phyloP scores from a whole-genome alignment of 2,888 invertebrate species.

The Theretra japonica region DNA sequence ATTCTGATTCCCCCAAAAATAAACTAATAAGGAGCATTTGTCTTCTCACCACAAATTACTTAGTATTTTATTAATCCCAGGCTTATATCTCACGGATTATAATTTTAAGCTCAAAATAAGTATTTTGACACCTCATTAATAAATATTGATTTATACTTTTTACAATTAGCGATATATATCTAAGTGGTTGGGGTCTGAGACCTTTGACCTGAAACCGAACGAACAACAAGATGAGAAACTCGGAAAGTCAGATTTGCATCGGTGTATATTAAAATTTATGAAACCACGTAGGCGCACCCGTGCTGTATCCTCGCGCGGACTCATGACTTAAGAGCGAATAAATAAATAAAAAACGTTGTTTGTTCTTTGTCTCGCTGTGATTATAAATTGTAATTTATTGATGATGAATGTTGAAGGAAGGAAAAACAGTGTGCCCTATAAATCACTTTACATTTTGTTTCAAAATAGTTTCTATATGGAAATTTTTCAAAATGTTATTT shows the following conservation, averaged over 20 bases:
- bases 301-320: conserved; percentile 26
- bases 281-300: conserved; percentile 31
- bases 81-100: too few relatives aligned
- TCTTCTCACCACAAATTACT: too few relatives aligned
- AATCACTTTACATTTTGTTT: not conserved
- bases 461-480: not conserved
- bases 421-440: not conserved
- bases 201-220: not conserved
- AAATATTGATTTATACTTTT: too few relatives aligned
- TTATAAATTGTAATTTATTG: conserved; percentile 21
- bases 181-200: not conserved
- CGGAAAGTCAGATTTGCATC: not conserved
- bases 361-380: conserved; percentile 1
- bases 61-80: too few relatives aligned
- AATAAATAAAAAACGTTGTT: conserved; percentile 14
- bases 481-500: not conserved
- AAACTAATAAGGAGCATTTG: too few relatives aligned
- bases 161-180: not conserved
- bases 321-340: conserved; percentile 24
- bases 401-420: conserved; percentile 20
- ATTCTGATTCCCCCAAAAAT: too few relatives aligned
- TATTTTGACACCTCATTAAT: too few relatives aligned
- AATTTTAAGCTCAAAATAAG: not conserved
- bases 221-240: not conserved
- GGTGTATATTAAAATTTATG: conserved; percentile 23